These are phyloP conservation scores for Rhinatrema bivittatum DNA, from an alignment of 2,797 vertebrate species.

Conservation along the genomic window DNA sequence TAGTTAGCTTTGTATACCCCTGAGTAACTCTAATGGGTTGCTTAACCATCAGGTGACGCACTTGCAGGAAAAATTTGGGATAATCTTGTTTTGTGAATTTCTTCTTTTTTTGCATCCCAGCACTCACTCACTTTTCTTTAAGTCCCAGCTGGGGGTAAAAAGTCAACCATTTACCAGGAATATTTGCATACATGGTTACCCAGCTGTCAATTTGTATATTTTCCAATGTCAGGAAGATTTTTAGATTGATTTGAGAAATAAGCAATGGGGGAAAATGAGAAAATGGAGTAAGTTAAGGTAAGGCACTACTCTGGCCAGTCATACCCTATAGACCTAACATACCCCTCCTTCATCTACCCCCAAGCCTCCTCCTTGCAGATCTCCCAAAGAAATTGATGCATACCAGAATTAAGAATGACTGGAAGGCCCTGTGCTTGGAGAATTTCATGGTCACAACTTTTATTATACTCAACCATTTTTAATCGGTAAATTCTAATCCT, in stretches of 20 bases:
- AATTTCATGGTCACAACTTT: too few relatives aligned
- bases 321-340: too few relatives aligned
- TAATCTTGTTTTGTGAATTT: slow-evolving; percentile 9
- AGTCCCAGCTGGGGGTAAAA: slow-evolving; percentile 15
- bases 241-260: slow-evolving; percentile 32
- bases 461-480: too few relatives aligned
- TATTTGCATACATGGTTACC: slow-evolving; percentile 15
- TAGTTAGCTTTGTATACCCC: slow-evolving; percentile 21
- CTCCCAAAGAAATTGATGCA: too few relatives aligned
- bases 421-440: too few relatives aligned
- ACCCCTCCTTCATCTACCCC: too few relatives aligned
- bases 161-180: slow-evolving; percentile 11
- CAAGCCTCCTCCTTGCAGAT: too few relatives aligned
- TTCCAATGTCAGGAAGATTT: slow-evolving; percentile 31
- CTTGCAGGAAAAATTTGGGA: background rate
- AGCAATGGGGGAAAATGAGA: too few relatives aligned
- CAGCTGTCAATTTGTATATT: slow-evolving; percentile 41
- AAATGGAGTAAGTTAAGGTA: too few relatives aligned
- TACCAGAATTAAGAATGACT: too few relatives aligned
- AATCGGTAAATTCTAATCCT: too few relatives aligned
- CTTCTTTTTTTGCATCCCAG: slow-evolving; percentile 22
- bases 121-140: slow-evolving; percentile 4
- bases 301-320: too few relatives aligned
- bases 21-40: slow-evolving; percentile 25
- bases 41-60: slow-evolving; percentile 23